Evolutionary conservation across 2,113 vertebrate species (phyloP).

Genomic region (Numida meleagris): DNA sequence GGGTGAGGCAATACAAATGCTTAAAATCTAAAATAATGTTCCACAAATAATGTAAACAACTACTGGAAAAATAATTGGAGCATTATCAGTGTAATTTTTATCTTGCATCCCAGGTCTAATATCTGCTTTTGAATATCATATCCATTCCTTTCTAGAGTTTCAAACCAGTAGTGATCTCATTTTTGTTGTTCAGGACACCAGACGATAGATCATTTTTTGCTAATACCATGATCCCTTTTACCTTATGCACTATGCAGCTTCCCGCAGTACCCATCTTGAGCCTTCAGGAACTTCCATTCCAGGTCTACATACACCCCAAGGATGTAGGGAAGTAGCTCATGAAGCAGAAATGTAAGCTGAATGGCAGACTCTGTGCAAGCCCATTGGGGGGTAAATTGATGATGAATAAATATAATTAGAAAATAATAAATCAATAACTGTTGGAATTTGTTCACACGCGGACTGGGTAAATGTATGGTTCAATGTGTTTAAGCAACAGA

Average conservation of each 20-base stretch:
- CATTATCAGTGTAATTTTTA: not conserved
- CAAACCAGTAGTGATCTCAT: not conserved
- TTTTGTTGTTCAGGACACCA: not conserved
- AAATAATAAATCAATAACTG: not conserved
- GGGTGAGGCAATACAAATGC: not conserved
- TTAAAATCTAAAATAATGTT: not conserved
- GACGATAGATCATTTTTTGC: not conserved
- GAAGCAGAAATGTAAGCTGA: not conserved
- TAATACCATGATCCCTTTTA: not conserved
- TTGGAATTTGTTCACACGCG: not conserved
- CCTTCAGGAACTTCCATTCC: not conserved
- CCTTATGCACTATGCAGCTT: not conserved
- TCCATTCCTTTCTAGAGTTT: not conserved
- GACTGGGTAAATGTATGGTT: not conserved
- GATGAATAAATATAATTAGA: not conserved
- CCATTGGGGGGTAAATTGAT: not conserved
- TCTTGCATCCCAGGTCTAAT: not conserved
- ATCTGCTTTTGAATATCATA: not conserved
- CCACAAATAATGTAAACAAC: not conserved
- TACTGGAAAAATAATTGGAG: fast-evolving
- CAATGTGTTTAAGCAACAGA: not conserved
- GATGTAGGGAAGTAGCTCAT: not conserved
- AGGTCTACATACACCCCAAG: fast-evolving
- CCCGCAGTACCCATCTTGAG: not conserved
- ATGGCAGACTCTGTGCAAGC: not conserved